Base-by-base conservation (phyloP, 2,888 invertebrate genomes). In the Frankliniella intonsa region DNA sequence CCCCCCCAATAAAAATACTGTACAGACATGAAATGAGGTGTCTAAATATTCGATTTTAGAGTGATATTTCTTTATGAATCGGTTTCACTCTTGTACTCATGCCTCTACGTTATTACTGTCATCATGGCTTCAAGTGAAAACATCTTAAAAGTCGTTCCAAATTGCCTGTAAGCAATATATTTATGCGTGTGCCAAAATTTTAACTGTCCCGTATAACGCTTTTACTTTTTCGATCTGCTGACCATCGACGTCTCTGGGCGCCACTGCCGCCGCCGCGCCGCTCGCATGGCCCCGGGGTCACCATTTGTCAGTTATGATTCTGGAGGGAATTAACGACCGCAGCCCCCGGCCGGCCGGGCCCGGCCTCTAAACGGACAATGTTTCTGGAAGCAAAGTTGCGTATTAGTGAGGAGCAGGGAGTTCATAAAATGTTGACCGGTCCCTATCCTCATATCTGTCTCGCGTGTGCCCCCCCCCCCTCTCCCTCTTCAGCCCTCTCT, bases 341-440 rank as follows among this genome's bases (percentile, higher is more conserved):
- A 55, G 17, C n/a, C n/a, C n/a, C n/a, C n/a, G n/a, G n/a, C 19
- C 17, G 62, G 17, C 7, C 17, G 62, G 62, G 9, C 38, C 38
- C 12, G 62, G 62, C 62, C n/a, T 3, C n/a, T 10, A 25, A 25
- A 7, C 69, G 69, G 69, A 76, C 69, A 76, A 76, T 25, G 69
- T 76, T 76, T 76, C 69, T 25, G 69, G 62, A 62, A 62, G 55
- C 38, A 38, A 38, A 55, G 62, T n/a, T n/a, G 62, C 62, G 62
- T 62, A 19, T 14, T 55, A 62, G 62, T 62, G 38, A 5, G 38
- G 62, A 19, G 62, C n/a, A n/a, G 19, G 62, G 62, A 62, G 62
- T 62, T 62, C 62, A 62, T 62, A 62, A 62, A 62, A 62, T 62
- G 62, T 62, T 62, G 62, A 62, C 62, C 62, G 62, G 62, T 62